Evolutionary conservation across 2,888 invertebrate species (phyloP).

Genomic region (Temnothorax ravouxi): DNA sequence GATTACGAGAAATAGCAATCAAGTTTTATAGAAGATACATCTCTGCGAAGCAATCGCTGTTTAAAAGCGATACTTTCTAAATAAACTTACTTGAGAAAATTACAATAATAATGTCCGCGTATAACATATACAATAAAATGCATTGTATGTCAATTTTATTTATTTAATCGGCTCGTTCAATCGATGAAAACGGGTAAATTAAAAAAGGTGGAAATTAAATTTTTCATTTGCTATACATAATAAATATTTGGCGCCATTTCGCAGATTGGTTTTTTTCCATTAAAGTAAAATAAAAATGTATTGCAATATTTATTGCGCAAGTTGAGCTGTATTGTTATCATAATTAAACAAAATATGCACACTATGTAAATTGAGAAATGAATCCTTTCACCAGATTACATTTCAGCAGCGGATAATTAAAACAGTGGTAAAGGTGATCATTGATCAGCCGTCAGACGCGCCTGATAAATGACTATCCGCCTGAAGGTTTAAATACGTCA

Average conservation of each 20-base stretch:
- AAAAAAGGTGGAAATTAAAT: background rate
- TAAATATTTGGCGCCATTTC: slow-evolving; percentile 14
- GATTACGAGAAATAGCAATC: slow-evolving; percentile 22
- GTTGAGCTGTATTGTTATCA: background rate
- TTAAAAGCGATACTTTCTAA: background rate
- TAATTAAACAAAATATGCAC: slow-evolving; percentile 16
- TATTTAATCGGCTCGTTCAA: background rate
- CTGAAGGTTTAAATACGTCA: slow-evolving; percentile 34
- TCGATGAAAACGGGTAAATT: background rate
- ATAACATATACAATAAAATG: slow-evolving; percentile 8
- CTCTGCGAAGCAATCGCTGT: slow-evolving; percentile 4
- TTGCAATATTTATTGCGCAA: background rate
- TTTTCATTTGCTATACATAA: slow-evolving; percentile 1
- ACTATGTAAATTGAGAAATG: slow-evolving; percentile 25
- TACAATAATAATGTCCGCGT: background rate
- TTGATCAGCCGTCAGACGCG: slow-evolving; percentile 59
- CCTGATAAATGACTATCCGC: slow-evolving; percentile 57
- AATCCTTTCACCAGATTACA: slow-evolving; percentile 1
- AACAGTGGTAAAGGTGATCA: slow-evolving; percentile 48
- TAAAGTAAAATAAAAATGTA: slow-evolving; percentile 19
- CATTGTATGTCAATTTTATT: slow-evolving; percentile 19
- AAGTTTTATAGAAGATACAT: slow-evolving; percentile 25
- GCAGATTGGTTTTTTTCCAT: slow-evolving; percentile 4
- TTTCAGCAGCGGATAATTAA: slow-evolving; percentile 26
- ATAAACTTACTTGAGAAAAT: background rate